These are phyloP conservation scores for Tauraco erythrolophus DNA, from an alignment of 2,113 vertebrate species.

Conservation along the genomic window DNA sequence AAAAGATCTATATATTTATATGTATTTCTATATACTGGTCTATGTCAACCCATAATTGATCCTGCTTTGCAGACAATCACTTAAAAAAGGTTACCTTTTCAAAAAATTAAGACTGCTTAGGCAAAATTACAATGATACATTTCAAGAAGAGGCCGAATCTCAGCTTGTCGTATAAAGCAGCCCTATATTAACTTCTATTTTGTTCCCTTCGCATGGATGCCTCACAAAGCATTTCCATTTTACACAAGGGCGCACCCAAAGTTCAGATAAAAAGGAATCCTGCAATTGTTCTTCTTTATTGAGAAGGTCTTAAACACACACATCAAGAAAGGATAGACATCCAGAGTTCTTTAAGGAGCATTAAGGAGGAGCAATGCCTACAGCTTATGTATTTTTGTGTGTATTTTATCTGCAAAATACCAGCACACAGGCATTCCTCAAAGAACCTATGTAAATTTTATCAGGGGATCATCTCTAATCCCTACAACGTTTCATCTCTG, in stretches of 20 bases:
- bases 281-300: background rate
- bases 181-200: background rate
- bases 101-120: background rate
- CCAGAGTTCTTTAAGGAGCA: background rate
- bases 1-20: background rate
- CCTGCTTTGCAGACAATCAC: background rate
- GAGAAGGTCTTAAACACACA: background rate
- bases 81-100: background rate
- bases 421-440: background rate
- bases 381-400: background rate
- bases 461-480: background rate
- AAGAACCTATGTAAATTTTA: background rate
- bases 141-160: background rate
- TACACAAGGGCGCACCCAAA: background rate
- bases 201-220: background rate
- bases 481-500: background rate
- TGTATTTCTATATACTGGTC: background rate
- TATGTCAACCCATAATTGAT: background rate
- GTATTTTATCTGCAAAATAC: conserved; percentile 1
- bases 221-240: conserved; percentile 43
- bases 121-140: background rate
- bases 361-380: background rate
- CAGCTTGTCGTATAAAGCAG: background rate
- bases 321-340: background rate
- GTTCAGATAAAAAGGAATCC: conserved; percentile 34